These are phyloP conservation scores for Caenorhabditis panamensis DNA, from an alignment of 2,888 invertebrate species.

Conservation along the genomic window DNA sequence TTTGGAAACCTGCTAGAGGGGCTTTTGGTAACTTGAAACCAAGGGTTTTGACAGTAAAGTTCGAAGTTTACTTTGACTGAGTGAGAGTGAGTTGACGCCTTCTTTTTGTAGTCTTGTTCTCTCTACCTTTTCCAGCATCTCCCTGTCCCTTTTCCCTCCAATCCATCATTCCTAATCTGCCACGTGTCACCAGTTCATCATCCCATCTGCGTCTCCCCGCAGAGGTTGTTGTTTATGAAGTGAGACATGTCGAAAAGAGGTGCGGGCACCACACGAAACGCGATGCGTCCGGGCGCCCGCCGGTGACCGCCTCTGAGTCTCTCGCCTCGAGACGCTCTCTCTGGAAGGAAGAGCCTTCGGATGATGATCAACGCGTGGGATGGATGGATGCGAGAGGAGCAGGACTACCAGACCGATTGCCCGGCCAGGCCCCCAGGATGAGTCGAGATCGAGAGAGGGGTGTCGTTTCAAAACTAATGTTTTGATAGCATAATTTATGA, in stretches of 20 bases:
- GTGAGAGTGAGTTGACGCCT: too few relatives aligned
- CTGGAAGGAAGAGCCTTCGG: too few relatives aligned
- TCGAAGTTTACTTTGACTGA: too few relatives aligned
- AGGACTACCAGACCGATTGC: constrained; percentile 29
- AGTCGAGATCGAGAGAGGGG: constrained; percentile 4
- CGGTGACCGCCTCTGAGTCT: constrained; percentile 32
- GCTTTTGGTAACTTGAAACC: too few relatives aligned
- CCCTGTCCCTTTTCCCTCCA: not conserved
- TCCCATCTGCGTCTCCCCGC: constrained; percentile 25
- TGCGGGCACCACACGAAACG: constrained; percentile 35
- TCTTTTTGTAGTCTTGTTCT: too few relatives aligned
- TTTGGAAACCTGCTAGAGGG: too few relatives aligned
- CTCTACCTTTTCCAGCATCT: not conserved
- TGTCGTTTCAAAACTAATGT: constrained; percentile 53
- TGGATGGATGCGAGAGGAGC: constrained; percentile 4
- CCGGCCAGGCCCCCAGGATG: not conserved
- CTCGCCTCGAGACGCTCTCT: constrained; percentile 5
- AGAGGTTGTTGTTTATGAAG: constrained; percentile 50
- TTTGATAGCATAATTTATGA: constrained; percentile 51
- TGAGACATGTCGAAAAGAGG: constrained; percentile 54
- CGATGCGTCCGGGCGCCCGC: constrained; percentile 19
- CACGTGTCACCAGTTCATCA: constrained; percentile 17
- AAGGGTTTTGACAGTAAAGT: too few relatives aligned
- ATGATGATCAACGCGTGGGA: constrained; percentile 53
- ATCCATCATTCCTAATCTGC: not conserved